phyloP scores from a whole-genome alignment of 2,888 invertebrate genomes.

The Lasius fuliginosus region DNA sequence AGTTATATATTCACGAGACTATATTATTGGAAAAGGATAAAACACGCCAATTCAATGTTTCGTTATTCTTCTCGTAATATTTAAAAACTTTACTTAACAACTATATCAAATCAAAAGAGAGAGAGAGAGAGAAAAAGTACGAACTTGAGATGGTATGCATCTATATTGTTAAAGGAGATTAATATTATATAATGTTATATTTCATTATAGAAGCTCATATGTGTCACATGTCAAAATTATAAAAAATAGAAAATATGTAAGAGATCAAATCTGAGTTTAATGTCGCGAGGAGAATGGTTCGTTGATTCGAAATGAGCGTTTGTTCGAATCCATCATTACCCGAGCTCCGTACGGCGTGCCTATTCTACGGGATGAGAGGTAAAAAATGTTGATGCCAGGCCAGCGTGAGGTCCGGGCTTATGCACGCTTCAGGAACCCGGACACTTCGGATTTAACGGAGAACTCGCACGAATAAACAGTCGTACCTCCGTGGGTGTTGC shows the following conservation, averaged over 20 bases:
- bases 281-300: conserved; percentile 31
- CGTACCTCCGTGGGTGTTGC: conserved; percentile 44
- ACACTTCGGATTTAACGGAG: conserved; percentile 74
- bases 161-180: background rate
- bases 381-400: conserved; percentile 79
- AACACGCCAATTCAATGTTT: background rate
- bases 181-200: background rate
- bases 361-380: conserved; percentile 73
- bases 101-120: background rate
- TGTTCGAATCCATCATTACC: conserved; percentile 78
- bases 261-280: background rate
- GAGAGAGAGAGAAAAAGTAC: background rate
- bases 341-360: conserved; percentile 70
- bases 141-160: background rate
- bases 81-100: background rate
- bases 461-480: conserved; percentile 73
- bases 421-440: conserved; percentile 78
- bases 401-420: conserved; percentile 80
- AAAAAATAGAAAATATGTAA: background rate
- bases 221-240: background rate
- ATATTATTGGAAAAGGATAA: background rate
- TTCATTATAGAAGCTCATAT: background rate
- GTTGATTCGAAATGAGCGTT: conserved; percentile 61
- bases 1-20: background rate
- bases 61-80: background rate